Evolutionary conservation across 2,888 invertebrate genomes (phyloP), one percentile per base, ranked within the genome.

Genomic region (Tuta absoluta): DNA sequence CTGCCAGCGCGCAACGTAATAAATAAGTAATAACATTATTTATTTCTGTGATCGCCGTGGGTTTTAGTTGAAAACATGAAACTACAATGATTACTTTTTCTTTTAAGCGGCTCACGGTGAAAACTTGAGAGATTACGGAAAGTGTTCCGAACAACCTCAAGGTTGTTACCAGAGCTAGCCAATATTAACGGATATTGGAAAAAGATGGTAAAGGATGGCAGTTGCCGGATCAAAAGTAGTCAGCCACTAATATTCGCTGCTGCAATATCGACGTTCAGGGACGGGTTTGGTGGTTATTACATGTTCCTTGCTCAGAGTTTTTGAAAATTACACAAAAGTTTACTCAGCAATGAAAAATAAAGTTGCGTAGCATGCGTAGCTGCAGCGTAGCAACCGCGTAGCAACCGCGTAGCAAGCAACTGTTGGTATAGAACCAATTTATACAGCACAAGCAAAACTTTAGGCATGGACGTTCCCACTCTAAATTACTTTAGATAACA

Each of bases 111-210:
- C 19, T 41, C 23, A 21, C 12, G 19, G 5, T 33, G 14, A 17
- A 60, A 49, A 49, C 49, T 61, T 61, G 49, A 48, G 28, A 49
- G 74, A 74, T 77, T 74, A 72, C 71, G 71, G 72, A 75, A 80
- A 79, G 77, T 80, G 74, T 81, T 80, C 76, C 69, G 67, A 77
- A 76, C 78, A 76, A 77, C 77, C 77, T 77, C 74, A 76, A 81
- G 82, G 78, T 80, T 81, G 79, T 81, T 78, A 76, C 77, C 72
- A 73, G 71, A 65, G 71, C 72, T 69, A 21, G 71, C 74, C 75
- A 78, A 86, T 85, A 84, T 86, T 85, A 82, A 79, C 83, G 84
- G 86, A 86, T 88, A 87, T 89, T 86, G 86, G 86, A 82, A 85
- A 85, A 84, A 84, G 82, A 84, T 83, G 82, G 80, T 80, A 77